phyloP scores from a whole-genome alignment of 2,113 vertebrate species.

The Trachemys scripta region DNA sequence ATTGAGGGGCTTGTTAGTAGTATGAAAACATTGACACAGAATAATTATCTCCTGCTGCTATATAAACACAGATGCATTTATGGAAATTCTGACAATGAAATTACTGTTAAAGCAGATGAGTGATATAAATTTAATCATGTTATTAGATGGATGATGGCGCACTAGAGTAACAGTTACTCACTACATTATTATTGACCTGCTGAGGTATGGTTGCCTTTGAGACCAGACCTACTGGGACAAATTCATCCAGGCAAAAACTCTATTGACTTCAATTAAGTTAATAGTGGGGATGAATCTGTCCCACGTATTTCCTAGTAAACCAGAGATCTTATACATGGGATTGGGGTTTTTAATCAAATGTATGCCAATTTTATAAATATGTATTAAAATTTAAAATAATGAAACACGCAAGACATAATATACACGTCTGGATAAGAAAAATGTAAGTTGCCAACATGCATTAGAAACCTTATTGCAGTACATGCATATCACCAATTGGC shows the following conservation, averaged over 20 bases:
- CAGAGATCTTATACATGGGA: not conserved
- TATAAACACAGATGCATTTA: accelerated
- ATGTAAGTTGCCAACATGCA: not conserved
- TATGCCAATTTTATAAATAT: not conserved
- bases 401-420: not conserved
- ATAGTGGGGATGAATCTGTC: not conserved
- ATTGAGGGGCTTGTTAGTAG: not conserved
- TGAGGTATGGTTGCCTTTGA: accelerated
- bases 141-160: not conserved
- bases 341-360: not conserved
- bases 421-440: not conserved
- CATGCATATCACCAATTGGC: not conserved
- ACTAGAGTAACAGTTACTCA: not conserved
- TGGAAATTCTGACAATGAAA: not conserved
- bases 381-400: not conserved
- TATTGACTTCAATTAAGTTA: not conserved
- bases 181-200: not conserved
- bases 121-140: not conserved
- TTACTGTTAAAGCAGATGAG: not conserved
- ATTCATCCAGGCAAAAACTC: not conserved
- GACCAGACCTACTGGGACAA: accelerated
- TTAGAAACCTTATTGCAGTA: not conserved
- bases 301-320: accelerated
- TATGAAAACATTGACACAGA: not conserved
- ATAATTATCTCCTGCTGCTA: not conserved